Percentiles rank a stretch among this genome's conserved stretches.
phyloP scores from a whole-genome alignment of 1,140 invertebrate species.

The Chironomus striatipennis region DNA sequence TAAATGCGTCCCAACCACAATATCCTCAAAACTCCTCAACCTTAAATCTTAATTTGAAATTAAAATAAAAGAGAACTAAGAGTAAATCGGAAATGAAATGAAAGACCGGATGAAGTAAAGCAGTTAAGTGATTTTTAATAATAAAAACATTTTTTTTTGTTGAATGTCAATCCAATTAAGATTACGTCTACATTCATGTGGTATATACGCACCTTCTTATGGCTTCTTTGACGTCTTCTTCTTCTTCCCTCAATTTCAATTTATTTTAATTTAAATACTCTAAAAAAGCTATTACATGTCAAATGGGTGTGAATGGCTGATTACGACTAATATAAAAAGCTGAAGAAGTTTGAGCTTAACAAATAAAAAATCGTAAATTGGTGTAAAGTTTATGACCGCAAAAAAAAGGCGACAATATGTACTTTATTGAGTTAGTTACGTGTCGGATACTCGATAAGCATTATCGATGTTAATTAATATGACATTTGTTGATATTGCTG shows the following conservation, averaged over 20 bases:
- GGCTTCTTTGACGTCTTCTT: background rate
- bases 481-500: background rate
- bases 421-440: too few relatives aligned
- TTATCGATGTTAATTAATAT: background rate
- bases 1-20: too few relatives aligned
- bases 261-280: background rate
- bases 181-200: background rate
- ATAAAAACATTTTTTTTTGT: background rate
- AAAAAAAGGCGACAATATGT: too few relatives aligned
- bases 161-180: conserved; percentile 22
- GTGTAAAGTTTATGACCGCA: too few relatives aligned
- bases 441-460: background rate
- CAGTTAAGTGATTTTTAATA: background rate
- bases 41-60: background rate
- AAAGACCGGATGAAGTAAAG: background rate
- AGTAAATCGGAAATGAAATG: background rate
- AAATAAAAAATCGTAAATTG: too few relatives aligned
- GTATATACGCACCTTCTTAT: background rate
- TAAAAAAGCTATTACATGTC: background rate
- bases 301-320: background rate
- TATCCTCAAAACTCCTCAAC: too few relatives aligned
- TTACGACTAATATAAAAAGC: background rate
- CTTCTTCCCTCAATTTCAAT: too few relatives aligned
- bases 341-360: too few relatives aligned
- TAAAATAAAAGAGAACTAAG: background rate